Base-by-base conservation (phyloP, 2,113 vertebrate genomes). In the Microcebus lehilahytsara region DNA sequence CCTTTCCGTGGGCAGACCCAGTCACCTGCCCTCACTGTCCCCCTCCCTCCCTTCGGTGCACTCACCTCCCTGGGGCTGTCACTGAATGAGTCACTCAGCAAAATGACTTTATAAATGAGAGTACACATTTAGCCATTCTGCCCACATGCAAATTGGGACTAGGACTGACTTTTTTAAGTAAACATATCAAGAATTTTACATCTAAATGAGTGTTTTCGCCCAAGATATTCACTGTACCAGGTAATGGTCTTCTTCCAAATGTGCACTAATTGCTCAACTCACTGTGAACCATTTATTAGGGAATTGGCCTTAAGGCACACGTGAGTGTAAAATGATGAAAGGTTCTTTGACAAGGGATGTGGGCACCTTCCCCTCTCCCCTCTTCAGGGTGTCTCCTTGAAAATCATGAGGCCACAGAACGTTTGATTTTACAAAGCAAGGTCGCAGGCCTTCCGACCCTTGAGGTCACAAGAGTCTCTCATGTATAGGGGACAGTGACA, bases 31-130 rank as follows among this genome's bases (percentile, higher is more conserved):
- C 51, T 56, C 46, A 1, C 62, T 4, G 8, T 40, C 66, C 91
- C 80, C 19, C 42, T 66, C 67, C 69, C 42, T 64, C n/a, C 42
- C 42, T 1, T 42, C 42, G 6, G 37, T 46, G n/a, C 83, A 96
- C 81, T 90, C 40, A 86, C 69, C 83, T 94, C 51, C 89, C 51
- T 97, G 46, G 3, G 58, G 49, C 87, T 96, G 93, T 80, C 84
- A 30, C 64, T 79, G 91, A 96, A 95, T 67, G 84, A 62, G 42
- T 96, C 87, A 97, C 87, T 96, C 96, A 96, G 86, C 93, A 96
- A 94, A 92, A 93, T 56, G 86, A 97, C 83, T 97, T 97, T 93
- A 88, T 62, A 93, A 91, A 96, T 27, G 83, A 96, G 89, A 34
- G 46, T 92, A 80, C 85, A 79, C 46, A 89, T 51, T 95, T 74